Base-by-base conservation (phyloP, 1,140 invertebrate genomes). In the Drosophila burlai region DNA sequence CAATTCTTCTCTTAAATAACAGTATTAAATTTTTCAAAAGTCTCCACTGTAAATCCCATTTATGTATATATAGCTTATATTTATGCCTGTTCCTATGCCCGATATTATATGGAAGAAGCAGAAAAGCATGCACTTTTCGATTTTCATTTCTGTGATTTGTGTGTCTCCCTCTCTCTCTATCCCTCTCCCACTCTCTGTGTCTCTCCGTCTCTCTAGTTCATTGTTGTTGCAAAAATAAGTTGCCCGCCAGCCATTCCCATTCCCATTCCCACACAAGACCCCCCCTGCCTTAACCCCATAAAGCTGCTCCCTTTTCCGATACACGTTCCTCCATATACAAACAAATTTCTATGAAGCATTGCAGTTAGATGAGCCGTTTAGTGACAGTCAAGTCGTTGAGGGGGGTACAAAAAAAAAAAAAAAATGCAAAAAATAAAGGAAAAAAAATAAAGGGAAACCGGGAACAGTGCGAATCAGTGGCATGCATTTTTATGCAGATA, bases 271-370 rank as follows among this genome's bases (percentile, higher is more conserved):
- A 18, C 50, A 55, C 52, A 55, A 52, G 61, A 40, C 29, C 38
- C 49, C 38, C 31, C 31, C 31, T 18, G 11, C 54, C 65, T 24
- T 43, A 29, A 64, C 65, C 46, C 62, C 60, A 69, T 45, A 52
- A 43, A 29, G 24, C 8, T 68, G 15, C 46, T 66, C 54, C 34
- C 45, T 34, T 60, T 63, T 21, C 43, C 60, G 42, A 55, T 69
- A 47, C 54, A 57, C 69, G 60, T 62, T 66, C 75, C 58, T 45
- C 54, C 50, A 57, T 57, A 57, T 68, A 80, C 81, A 83, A 81
- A 85, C 83, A 86, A 87, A 81, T 89, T 83, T 91, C 82, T 90
- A 91, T 91, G 89, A 92, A 92, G 89, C 89, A 91, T 91, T 90
- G 82, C 90, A 90, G 81, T 85, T 91, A 91, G 89, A 91, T 91